Evolutionary conservation across 2,888 invertebrate genomes (phyloP).

Genomic region (Trissonchulus latispiculum): DNA sequence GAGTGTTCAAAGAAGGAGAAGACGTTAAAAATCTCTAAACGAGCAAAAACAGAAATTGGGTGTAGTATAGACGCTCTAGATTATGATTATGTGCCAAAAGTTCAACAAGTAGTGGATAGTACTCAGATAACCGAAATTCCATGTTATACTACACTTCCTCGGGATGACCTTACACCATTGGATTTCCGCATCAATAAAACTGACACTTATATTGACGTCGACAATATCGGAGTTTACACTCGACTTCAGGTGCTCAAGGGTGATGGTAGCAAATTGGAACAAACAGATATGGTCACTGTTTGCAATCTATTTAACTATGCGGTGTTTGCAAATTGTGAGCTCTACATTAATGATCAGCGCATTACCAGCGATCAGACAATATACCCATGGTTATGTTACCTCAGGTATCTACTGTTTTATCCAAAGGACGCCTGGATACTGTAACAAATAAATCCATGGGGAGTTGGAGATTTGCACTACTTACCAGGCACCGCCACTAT

Average conservation of each 20-base stretch:
- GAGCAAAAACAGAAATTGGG: too few relatives aligned
- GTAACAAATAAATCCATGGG: not conserved
- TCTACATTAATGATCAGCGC: not conserved
- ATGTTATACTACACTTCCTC: conserved; percentile 13
- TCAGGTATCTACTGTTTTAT: not conserved
- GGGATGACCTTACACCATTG: not conserved
- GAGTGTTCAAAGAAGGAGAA: too few relatives aligned
- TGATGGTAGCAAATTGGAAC: conserved; percentile 2
- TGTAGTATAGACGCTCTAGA: too few relatives aligned
- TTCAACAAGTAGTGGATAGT: too few relatives aligned
- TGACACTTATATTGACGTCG: not conserved
- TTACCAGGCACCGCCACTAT: too few relatives aligned
- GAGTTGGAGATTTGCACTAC: too few relatives aligned
- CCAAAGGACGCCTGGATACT: not conserved
- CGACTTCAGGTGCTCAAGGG: not conserved
- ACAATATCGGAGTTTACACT: not conserved
- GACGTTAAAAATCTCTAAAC: too few relatives aligned
- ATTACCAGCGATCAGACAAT: not conserved
- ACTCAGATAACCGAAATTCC: too few relatives aligned
- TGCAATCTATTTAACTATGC: conserved; percentile 15
- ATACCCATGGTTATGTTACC: not conserved
- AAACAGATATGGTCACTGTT: not conserved
- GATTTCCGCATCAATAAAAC: not conserved
- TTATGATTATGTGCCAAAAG: too few relatives aligned
- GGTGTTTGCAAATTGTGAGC: not conserved